Conservation (phyloP, 2,888 invertebrate genomes). For the Plagodis pulveraria region DNA sequence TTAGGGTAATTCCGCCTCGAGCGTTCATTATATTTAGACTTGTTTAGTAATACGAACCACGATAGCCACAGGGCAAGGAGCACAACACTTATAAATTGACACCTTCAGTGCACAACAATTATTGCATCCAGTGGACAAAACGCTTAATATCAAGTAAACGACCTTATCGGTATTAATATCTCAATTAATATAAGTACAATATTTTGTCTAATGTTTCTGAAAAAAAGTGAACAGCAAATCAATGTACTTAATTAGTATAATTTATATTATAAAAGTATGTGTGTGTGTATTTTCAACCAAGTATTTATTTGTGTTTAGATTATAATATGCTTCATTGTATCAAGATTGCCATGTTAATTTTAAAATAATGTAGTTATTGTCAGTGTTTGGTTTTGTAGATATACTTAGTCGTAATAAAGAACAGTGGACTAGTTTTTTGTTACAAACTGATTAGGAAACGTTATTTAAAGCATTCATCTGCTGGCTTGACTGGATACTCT, state of each 20-base stretch:
- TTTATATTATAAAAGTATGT: conserved; percentile 4
- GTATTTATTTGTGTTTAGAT: conserved; percentile 22
- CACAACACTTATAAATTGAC: background rate
- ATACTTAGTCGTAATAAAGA: conserved; percentile 4
- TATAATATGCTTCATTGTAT: conserved; percentile 12
- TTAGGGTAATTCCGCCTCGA: conserved; percentile 10
- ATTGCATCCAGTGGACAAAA: too few relatives aligned
- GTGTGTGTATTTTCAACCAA: conserved; percentile 3
- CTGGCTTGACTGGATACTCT: too few relatives aligned
- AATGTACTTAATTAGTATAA: conserved; percentile 21
- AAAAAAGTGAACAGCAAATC: background rate
- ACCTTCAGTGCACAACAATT: too few relatives aligned
- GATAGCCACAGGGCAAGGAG: background rate
- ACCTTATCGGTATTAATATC: too few relatives aligned
- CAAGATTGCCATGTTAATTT: conserved; percentile 19
- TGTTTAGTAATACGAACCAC: conserved; percentile 1
- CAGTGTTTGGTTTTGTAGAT: conserved; percentile 5
- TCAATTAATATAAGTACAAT: too few relatives aligned
- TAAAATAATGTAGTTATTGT: conserved; percentile 1
- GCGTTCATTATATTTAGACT: conserved; percentile 1
- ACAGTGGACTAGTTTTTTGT: conserved; percentile 7
- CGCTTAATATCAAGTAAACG: too few relatives aligned
- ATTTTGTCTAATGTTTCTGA: too few relatives aligned
- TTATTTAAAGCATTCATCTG: too few relatives aligned
- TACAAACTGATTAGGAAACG: background rate